Evolutionary conservation across 1,140 invertebrate species (phyloP).

Genomic region (Leptopilina boulardi): DNA sequence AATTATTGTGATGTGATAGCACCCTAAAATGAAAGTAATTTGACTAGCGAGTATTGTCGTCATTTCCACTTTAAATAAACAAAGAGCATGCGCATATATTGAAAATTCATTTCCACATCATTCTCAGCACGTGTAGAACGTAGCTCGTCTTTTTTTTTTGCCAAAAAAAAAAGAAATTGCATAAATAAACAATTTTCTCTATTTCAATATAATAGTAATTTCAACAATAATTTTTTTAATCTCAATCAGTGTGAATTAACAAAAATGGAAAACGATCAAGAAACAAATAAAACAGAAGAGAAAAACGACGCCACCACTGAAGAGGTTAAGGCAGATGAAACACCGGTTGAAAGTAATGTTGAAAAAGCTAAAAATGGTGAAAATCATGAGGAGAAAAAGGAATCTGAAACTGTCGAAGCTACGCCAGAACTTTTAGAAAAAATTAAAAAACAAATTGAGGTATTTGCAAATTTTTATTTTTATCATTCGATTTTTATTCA

Average conservation of each 20-base stretch:
- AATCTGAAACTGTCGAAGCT: slow-evolving; percentile 48
- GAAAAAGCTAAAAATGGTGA: neutral
- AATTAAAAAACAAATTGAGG: slow-evolving; percentile 70
- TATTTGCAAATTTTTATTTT: slow-evolving; percentile 43
- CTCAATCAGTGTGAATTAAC: neutral
- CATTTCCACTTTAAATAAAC: neutral
- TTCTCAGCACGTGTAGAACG: neutral
- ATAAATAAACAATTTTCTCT: neutral
- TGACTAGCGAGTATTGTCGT: slow-evolving; percentile 2
- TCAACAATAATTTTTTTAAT: neutral
- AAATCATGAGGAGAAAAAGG: slow-evolving; percentile 28
- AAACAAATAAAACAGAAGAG: slow-evolving; percentile 35
- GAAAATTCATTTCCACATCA: neutral
- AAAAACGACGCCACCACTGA: slow-evolving; percentile 42
- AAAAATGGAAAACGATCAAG: slow-evolving; percentile 54
- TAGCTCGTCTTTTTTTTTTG: neutral
- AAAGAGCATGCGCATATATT: neutral
- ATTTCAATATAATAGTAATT: neutral
- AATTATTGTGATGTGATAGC: no score
- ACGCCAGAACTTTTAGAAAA: slow-evolving; percentile 58
- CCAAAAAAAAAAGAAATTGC: neutral
- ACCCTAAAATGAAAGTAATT: no score
- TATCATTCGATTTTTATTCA: neutral
- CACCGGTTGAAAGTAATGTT: slow-evolving; percentile 31
- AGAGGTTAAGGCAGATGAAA: slow-evolving; percentile 48